Evolutionary conservation across 2,888 invertebrate genomes (phyloP).

Genomic region (Drosophila subsilvestris): DNA sequence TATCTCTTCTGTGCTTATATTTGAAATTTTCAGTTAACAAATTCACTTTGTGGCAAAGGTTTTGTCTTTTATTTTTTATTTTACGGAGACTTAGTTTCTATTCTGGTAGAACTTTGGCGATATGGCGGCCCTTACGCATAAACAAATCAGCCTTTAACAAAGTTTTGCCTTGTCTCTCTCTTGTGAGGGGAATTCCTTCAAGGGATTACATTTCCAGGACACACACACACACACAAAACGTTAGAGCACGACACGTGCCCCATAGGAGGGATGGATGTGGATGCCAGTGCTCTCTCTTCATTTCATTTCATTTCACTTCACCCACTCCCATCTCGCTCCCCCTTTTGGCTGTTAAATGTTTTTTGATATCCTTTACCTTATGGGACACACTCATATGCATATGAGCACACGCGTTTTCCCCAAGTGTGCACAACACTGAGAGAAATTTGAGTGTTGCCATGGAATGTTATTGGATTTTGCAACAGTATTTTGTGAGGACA

Average conservation of each 20-base stretch:
- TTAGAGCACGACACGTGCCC: neutral
- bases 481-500: too few species aligned
- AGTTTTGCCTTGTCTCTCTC: neutral
- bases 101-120: constrained; percentile 7
- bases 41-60: constrained; percentile 5
- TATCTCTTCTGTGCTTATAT: constrained; percentile 22
- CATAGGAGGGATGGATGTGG: neutral
- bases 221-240: constrained; percentile 7
- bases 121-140: constrained; percentile 16
- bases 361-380: constrained; percentile 51
- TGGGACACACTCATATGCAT: constrained; percentile 29
- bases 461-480: neutral
- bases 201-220: constrained; percentile 33
- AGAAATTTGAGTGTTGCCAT: neutral
- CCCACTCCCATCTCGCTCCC: neutral
- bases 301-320: neutral
- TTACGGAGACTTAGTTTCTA: neutral
- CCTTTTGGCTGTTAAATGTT: constrained; percentile 29
- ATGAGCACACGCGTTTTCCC: constrained; percentile 23
- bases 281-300: neutral
- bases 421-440: neutral
- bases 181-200: constrained; percentile 13
- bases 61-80: neutral
- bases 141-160: constrained; percentile 8
- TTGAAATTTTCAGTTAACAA: constrained; percentile 40